A percentile compares a stretch with the other conserved stretches of the same genome.
Conservation (phyloP, 2,888 invertebrate genomes). For the Endomychus coccineus region DNA sequence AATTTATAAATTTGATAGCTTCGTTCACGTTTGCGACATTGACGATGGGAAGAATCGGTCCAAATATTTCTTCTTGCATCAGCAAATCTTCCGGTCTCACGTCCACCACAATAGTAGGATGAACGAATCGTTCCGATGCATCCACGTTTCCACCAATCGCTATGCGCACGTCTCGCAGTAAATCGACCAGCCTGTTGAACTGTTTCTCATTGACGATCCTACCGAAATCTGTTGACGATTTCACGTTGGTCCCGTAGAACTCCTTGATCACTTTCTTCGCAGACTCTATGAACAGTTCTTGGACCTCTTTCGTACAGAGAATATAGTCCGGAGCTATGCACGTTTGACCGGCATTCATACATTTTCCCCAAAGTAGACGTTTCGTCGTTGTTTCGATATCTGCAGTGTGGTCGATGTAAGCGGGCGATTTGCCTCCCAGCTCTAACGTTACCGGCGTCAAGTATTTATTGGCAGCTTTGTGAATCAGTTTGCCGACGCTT, state of each 20-base stretch:
- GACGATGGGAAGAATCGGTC: slow-evolving; percentile 87
- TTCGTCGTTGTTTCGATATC: slow-evolving; percentile 71
- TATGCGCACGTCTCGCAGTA: slow-evolving; percentile 63
- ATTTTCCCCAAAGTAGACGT: slow-evolving; percentile 92
- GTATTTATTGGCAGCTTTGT: slow-evolving; percentile 80
- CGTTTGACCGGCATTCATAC: slow-evolving; percentile 87
- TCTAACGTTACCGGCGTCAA: slow-evolving; percentile 91
- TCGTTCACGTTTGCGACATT: slow-evolving; percentile 75
- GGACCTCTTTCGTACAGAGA: slow-evolving; percentile 70
- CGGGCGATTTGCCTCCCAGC: slow-evolving; percentile 78
- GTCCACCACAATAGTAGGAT: slow-evolving; percentile 76
- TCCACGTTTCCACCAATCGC: slow-evolving; percentile 79
- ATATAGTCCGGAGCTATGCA: slow-evolving; percentile 96
- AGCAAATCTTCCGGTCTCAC: slow-evolving; percentile 67
- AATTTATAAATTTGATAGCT: slow-evolving; percentile 85
- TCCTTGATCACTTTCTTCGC: slow-evolving; percentile 59
- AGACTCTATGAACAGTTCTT: slow-evolving; percentile 49
- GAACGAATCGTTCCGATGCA: slow-evolving; percentile 68
- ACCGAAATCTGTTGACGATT: slow-evolving; percentile 69
- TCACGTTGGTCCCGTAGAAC: slow-evolving; percentile 77
- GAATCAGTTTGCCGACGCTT: slow-evolving; percentile 78
- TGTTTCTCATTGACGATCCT: slow-evolving; percentile 76
- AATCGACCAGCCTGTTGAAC: slow-evolving; percentile 46
- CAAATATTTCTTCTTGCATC: slow-evolving; percentile 95
- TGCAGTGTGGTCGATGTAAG: slow-evolving; percentile 77